Evolutionary conservation across 1,140 invertebrate genomes (phyloP).

Genomic region (Diploscapter pachys): DNA sequence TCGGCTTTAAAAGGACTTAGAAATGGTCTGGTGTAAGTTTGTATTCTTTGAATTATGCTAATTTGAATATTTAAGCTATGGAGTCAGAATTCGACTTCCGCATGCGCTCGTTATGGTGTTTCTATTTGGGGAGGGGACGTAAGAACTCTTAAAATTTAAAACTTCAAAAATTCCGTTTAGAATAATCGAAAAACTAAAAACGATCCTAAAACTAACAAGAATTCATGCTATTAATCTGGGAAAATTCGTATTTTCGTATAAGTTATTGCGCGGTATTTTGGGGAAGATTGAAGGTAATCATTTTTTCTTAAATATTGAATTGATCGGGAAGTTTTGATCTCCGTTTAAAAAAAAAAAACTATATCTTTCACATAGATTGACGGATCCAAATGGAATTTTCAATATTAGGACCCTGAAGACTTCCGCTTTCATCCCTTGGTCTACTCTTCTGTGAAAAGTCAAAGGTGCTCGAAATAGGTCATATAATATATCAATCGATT

Average conservation of each 20-base stretch:
- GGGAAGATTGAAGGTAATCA: slow-evolving; percentile 41
- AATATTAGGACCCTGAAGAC: too few relatives aligned
- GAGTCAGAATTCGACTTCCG: slow-evolving; percentile 64
- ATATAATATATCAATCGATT: too few relatives aligned
- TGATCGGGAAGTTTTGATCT: slow-evolving; percentile 27
- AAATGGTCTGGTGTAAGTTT: slow-evolving; percentile 63
- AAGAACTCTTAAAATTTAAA: slow-evolving; percentile 39
- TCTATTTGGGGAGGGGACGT: slow-evolving; percentile 63
- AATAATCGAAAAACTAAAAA: slow-evolving; percentile 59
- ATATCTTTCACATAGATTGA: not conserved
- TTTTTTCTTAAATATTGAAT: slow-evolving; percentile 24
- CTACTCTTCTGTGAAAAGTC: too few relatives aligned
- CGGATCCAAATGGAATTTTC: too few relatives aligned
- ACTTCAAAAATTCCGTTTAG: slow-evolving; percentile 41
- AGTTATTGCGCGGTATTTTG: slow-evolving; percentile 58
- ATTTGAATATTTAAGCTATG: slow-evolving; percentile 61
- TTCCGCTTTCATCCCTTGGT: too few relatives aligned
- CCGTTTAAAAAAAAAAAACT: too few relatives aligned
- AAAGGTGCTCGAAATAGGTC: too few relatives aligned
- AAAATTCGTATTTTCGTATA: slow-evolving; percentile 63
- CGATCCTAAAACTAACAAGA: slow-evolving; percentile 62
- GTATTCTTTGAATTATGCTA: slow-evolving; percentile 5
- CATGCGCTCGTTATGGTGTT: slow-evolving; percentile 66
- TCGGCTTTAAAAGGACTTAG: slow-evolving; percentile 63
- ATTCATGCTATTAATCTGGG: slow-evolving; percentile 64